Percentiles rank a stretch among this genome's conserved stretches.
Evolutionary conservation across 1,140 invertebrate species (phyloP).

Genomic region (Eriocheir sinensis): DNA sequence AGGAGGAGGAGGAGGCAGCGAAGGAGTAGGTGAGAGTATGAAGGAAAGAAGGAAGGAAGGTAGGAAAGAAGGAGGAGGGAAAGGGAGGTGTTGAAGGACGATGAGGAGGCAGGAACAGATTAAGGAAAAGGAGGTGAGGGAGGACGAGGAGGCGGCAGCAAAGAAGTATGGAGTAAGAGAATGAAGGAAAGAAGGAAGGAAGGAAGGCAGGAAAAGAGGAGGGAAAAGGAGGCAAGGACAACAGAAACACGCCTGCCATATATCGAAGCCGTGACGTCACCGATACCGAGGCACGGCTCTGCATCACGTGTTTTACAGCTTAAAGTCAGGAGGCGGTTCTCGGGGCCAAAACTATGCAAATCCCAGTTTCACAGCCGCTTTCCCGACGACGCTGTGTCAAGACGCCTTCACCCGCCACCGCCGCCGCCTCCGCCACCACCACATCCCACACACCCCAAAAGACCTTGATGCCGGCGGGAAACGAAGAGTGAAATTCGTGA

Average conservation of each 20-base stretch:
- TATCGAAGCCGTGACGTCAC: neutral
- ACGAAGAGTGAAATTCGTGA: neutral
- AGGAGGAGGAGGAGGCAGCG: neutral
- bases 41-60: constrained; percentile 34
- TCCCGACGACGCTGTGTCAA: neutral
- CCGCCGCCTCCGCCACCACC: neutral
- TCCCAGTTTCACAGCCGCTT: neutral
- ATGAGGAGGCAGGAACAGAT: neutral
- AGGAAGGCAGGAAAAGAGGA: neutral
- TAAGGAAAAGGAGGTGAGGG: neutral
- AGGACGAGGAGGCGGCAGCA: neutral
- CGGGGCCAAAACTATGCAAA: neutral
- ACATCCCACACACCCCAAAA: neutral
- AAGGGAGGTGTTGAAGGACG: neutral
- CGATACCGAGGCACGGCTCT: neutral
- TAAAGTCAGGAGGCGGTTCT: neutral
- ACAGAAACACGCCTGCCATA: neutral
- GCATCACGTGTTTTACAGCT: constrained; percentile 15
- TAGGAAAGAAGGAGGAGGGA: neutral
- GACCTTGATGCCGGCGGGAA: neutral
- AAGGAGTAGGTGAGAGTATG: constrained; percentile 41
- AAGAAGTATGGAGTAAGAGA: neutral
- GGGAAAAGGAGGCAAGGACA: neutral
- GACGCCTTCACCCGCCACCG: neutral
- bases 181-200: neutral